These are phyloP conservation scores for Orchesella flavescens DNA, from an alignment of 2,888 invertebrate species.

Conservation along the genomic window DNA sequence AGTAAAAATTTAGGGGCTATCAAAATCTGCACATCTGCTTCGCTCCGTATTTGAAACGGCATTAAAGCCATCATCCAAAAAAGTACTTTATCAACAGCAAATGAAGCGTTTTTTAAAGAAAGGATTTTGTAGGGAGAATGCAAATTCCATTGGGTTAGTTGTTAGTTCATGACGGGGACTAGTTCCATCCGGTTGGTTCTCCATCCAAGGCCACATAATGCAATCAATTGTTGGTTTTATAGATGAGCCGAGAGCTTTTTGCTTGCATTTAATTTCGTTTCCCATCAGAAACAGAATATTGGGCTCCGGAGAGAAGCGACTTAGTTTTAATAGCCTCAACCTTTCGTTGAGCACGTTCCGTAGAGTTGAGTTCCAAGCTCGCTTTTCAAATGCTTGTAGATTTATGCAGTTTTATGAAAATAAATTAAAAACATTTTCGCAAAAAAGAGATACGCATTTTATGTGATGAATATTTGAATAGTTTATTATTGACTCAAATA, in stretches of 20 bases:
- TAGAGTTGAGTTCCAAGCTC: background rate
- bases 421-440: background rate
- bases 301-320: background rate
- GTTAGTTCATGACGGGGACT: background rate
- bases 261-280: background rate
- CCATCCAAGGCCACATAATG: conserved; percentile 27
- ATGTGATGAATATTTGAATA: conserved; percentile 24
- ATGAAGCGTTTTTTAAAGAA: background rate
- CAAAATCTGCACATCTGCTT: conserved; percentile 17
- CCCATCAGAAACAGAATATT: background rate
- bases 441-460: background rate
- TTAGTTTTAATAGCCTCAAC: no score
- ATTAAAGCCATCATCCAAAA: background rate
- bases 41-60: background rate
- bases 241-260: background rate
- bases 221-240: conserved; percentile 17
- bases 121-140: background rate
- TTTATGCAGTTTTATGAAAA: background rate
- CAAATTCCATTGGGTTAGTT: background rate
- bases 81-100: background rate
- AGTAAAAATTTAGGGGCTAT: conserved; percentile 17
- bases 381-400: no score
- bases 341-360: no score
- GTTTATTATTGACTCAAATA: conserved; percentile 57
- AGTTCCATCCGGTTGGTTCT: conserved; percentile 25